Conservation (phyloP, 2,888 invertebrate genomes). For the Cyaniris semiargus region DNA sequence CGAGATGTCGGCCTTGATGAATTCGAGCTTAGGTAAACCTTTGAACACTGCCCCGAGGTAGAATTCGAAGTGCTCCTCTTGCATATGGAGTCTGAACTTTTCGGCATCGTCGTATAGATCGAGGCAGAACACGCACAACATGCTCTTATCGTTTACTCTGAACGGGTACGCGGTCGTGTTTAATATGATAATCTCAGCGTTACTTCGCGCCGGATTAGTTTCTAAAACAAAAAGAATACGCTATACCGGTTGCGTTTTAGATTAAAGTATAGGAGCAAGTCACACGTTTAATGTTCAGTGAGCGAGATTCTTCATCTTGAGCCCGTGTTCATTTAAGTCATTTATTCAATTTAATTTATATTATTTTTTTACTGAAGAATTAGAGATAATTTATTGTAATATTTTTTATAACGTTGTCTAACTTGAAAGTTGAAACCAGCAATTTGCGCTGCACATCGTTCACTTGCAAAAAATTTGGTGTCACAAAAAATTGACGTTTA, state of each 20-base stretch:
- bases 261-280: background rate
- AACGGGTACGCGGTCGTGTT: conserved; percentile 72
- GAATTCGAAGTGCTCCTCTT: conserved; percentile 60
- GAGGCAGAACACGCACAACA: conserved; percentile 72
- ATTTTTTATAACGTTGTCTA: background rate
- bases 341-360: background rate
- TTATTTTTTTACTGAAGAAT: too few species aligned
- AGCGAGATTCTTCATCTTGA: background rate
- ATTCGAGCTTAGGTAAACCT: conserved; percentile 65
- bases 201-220: conserved; percentile 63
- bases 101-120: conserved; percentile 65
- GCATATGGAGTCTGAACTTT: conserved; percentile 61
- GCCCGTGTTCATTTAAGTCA: background rate
- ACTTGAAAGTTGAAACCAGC: background rate
- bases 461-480: too few species aligned
- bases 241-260: conserved; percentile 37
- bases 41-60: conserved; percentile 63
- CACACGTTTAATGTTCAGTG: background rate
- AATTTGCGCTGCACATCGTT: too few species aligned
- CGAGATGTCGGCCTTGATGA: conserved; percentile 66
- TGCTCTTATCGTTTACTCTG: conserved; percentile 68
- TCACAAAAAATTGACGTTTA: background rate
- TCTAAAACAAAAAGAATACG: conserved; percentile 69
- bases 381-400: too few species aligned
- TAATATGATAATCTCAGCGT: conserved; percentile 65